Base-by-base conservation (phyloP, 2,797 vertebrate species). In the Sebastes trivittatus region DNA sequence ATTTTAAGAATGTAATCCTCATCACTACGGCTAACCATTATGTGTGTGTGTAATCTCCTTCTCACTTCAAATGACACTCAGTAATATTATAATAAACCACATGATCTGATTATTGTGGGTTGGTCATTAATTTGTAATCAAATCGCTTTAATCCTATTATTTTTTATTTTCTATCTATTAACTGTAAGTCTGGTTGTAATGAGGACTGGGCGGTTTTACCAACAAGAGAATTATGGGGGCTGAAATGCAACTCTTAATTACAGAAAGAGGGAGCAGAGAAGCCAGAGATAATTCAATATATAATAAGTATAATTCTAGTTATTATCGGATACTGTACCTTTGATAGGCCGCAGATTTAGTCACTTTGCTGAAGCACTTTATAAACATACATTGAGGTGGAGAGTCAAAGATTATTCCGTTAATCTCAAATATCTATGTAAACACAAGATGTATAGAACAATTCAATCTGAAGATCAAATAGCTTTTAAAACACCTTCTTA, bases 81-180 rank as follows among this genome's bases (percentile, higher is more conserved):
- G 18, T 67, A 58, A 71, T 36, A 60, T 29, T 55, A 60, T 27
- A 59, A 66, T 68, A 13, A 77, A 49, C 80, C 0, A 76, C 65
- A 77, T 49, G 0, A 83, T 71, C 27, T 66, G 46, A 66, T 86
- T 67, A 71, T 54, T 67, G 34, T 61, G 36, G 38, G 25, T 63
- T 85, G 61, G 23, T 25, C 11, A 72, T 82, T 83, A 20, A 85
- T 68, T 78, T 67, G 11, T 56, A 75, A 75, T 61, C 29, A 85
- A 76, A 78, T 76, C 20, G 42, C 23, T 63, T 61, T 72, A 67
- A 75, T 75, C 73, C 69, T 56, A 38, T 80, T 63, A 69, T 70
- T 70, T 72, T 72, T 9, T 71, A 27, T 61, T 60, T 55, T 29
- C 16, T 13, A 72, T 81, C 25, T 58, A 20, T 78, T 38, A 42